Evolutionary conservation across 64 coral and sea anemone genomes (phyloP), one percentile per base, ranked within the genome.

Genomic region (Montipora efflorescens): DNA sequence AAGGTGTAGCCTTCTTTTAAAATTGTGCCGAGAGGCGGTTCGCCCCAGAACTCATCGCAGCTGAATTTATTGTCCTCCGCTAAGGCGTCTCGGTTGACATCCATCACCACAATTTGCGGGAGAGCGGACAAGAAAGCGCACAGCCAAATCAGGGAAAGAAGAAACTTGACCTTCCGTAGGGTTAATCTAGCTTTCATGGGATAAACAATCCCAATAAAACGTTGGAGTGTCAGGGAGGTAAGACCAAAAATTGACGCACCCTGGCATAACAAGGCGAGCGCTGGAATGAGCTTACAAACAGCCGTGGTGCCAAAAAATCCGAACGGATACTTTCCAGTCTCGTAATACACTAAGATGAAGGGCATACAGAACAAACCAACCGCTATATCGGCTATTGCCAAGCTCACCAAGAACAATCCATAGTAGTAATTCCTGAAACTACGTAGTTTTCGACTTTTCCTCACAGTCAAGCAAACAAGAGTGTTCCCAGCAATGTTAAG

Each of bases 371-470:
- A 84, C 5, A 95, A 74, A 4, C 89, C 96, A 4, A 98, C 96
- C 9, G 96, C 88, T 48, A 98, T 67, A 70, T 98, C 96, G 18
- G 96, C 96, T 20, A 98, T 93, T 5, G 96, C 94, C 10, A 98
- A 44, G 79, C 94, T 98, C 48, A 95, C 90, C 51, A 98, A 59
- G 61, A 98, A 98, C 22, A 98, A 53, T 0, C 96, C 96, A 48
- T 98, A 98, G 5, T 98, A 98, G 51, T 95, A 98, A 72, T 98
- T 98, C 62, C 93, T 98, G 77, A 91, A 95, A 92, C 96, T 98
- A 85, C 96, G 77, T 15, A 98, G 74, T 67, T 86, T 98, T 68
- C 96, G 92, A 46, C 75, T 98, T 66, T 47, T 87, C 12, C 91
- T 95, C 1, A 98, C 96, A 1, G 94, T 93, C 20, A 89, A 88